phyloP scores from a whole-genome alignment of 1,140 invertebrate species.

The Rhopalosiphum maidis region DNA sequence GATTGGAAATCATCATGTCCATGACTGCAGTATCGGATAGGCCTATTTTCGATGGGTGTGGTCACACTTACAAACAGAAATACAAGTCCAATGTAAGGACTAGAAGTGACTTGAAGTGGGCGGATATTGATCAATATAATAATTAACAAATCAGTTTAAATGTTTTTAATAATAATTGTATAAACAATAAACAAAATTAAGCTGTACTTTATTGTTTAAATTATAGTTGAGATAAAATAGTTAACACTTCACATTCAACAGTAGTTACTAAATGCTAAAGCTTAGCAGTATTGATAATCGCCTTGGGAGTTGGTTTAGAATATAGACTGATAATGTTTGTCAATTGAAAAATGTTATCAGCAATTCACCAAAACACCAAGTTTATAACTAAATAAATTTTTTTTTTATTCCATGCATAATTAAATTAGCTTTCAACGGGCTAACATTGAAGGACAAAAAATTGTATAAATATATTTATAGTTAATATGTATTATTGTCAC shows the following conservation, averaged over 20 bases:
- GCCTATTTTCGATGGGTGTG: slow-evolving; percentile 70
- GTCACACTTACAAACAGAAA: slow-evolving; percentile 42
- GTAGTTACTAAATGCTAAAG: no score
- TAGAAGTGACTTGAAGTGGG: neutral
- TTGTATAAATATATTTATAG: no score
- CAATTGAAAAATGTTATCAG: no score
- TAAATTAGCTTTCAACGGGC: no score
- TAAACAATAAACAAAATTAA: neutral
- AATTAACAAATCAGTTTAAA: neutral
- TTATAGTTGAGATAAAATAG: neutral
- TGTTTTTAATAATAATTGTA: neutral
- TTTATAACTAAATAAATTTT: no score
- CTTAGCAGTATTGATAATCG: no score
- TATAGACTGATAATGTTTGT: no score
- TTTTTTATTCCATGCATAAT: no score
- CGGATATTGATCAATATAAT: neutral
- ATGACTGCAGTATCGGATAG: slow-evolving; percentile 84
- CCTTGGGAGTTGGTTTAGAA: no score
- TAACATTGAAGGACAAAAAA: no score
- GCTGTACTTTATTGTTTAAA: neutral
- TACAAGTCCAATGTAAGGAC: slow-evolving; percentile 38
- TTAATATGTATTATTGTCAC: no score
- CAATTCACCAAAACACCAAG: no score
- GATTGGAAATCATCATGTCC: slow-evolving; percentile 88
- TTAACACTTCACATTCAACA: neutral